Evolutionary conservation across 2,888 invertebrate species (phyloP), one percentile per base, ranked within the genome.

Genomic region (Pteria penguin): DNA sequence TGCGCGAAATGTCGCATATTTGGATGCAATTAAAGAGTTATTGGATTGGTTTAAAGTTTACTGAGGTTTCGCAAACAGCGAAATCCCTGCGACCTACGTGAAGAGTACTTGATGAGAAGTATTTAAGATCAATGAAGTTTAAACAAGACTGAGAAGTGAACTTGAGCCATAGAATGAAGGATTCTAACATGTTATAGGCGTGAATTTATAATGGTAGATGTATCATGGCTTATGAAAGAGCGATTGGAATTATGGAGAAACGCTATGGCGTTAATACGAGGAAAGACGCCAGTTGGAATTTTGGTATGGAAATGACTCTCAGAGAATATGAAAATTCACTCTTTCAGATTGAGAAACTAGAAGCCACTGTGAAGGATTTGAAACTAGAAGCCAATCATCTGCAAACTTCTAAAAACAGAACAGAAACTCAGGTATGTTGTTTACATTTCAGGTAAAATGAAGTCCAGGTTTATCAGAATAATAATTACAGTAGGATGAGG

Each of bases 261-360:
- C 54, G 72, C 52, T 72, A 72, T 72, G 72, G 72, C n/a, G 58
- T 72, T n/a, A 36, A 22, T 27, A 18, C 29, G 54, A 54, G 52
- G 31, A 26, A 57, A 31, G 29, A 52, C 31, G 52, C 45, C 22
- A 57, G 57, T 5, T 55, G 62, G 54, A 70, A 77, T 54, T 77
- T 75, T 78, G 75, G 78, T 14, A 63, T 78, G 74, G 80, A 83
- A 75, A 77, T 81, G 78, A 82, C 81, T 52, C 71, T 82, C 55
- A 83, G 79, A 68, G 80, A 81, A 75, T 83, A 82, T 81, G 83
- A 85, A 80, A 82, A 79, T 85, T 81, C 83, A 80, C 57, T 85
- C 75, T 82, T 83, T 29, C 86, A 89, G 88, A 89, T 89, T 76
- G 89, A 89, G 74, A 86, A 86, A 69, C 76, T 86, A 63, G 89